These are phyloP conservation scores for Acromyrmex heyeri DNA, from an alignment of 1,140 invertebrate species.

Conservation along the genomic window DNA sequence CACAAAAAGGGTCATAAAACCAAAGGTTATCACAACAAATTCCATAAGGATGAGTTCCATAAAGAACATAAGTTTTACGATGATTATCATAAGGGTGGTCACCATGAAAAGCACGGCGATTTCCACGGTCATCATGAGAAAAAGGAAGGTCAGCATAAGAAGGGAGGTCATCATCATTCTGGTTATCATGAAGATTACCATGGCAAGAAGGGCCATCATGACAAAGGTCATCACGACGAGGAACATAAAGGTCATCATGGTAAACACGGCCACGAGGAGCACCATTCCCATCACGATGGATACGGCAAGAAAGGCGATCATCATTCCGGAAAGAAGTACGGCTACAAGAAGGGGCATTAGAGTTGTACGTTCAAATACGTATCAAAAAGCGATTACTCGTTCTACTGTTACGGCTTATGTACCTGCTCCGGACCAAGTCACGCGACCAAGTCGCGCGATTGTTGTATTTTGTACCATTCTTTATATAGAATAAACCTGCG, in stretches of 20 bases:
- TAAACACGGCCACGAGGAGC: conserved; percentile 90
- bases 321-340: conserved; percentile 89
- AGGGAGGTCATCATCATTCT: conserved; percentile 91
- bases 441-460: background rate
- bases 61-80: conserved; percentile 95
- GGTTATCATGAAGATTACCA: conserved; percentile 90
- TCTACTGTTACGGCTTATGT: conserved; percentile 28
- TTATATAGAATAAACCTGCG: conserved; percentile 38
- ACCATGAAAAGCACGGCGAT: conserved; percentile 90
- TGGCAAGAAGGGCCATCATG: conserved; percentile 91
- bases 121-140: conserved; percentile 90
- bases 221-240: conserved; percentile 92
- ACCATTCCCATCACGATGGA: conserved; percentile 89
- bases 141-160: conserved; percentile 91
- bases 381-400: conserved; percentile 29
- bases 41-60: conserved; percentile 93
- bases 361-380: background rate
- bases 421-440: conserved; percentile 30
- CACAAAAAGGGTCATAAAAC: conserved; percentile 92
- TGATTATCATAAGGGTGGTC: conserved; percentile 92
- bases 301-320: conserved; percentile 91
- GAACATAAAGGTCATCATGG: conserved; percentile 92
- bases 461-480: conserved; percentile 48
- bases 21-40: conserved; percentile 92
- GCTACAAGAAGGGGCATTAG: conserved; percentile 74